Evolutionary conservation across 2,797 vertebrate genomes (phyloP).

Genomic region (Pipistrellus pipistrellus): DNA sequence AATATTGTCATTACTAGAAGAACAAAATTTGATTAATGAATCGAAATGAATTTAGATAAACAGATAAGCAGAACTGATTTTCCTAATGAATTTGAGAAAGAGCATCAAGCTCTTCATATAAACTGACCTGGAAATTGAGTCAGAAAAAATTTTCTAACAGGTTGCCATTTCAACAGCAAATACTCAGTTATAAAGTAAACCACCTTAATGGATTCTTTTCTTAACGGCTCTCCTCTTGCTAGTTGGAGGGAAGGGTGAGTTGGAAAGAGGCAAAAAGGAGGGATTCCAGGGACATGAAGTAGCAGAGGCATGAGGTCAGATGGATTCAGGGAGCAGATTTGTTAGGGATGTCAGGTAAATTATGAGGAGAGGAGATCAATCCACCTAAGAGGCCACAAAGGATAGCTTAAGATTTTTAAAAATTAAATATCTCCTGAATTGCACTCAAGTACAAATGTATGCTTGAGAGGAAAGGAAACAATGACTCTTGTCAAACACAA

Average conservation of each 20-base stretch:
- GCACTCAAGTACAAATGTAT: background rate
- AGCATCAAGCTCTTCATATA: background rate
- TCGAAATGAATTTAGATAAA: conserved; percentile 31
- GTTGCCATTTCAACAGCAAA: conserved; percentile 50
- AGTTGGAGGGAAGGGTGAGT: background rate
- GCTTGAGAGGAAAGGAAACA: background rate
- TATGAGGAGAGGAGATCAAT: background rate
- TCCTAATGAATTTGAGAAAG: conserved; percentile 11
- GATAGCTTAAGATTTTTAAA: background rate
- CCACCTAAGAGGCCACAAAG: background rate
- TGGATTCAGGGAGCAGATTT: background rate
- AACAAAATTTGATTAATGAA: conserved; percentile 34
- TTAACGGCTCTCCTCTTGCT: background rate
- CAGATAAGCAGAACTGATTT: conserved; percentile 11
- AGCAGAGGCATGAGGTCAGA: background rate
- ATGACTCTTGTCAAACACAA: background rate
- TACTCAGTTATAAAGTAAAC: background rate
- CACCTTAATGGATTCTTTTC: background rate
- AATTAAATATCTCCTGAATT: background rate
- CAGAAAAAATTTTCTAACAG: conserved; percentile 4
- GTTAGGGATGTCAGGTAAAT: background rate
- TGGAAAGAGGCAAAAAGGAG: background rate
- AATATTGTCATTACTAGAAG: conserved; percentile 3
- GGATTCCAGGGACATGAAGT: background rate
- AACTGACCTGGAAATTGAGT: conserved; percentile 3